These are phyloP conservation scores for Poeciliopsis paucimaculata DNA, from an alignment of 2,797 vertebrate species.

Conservation along the genomic window DNA sequence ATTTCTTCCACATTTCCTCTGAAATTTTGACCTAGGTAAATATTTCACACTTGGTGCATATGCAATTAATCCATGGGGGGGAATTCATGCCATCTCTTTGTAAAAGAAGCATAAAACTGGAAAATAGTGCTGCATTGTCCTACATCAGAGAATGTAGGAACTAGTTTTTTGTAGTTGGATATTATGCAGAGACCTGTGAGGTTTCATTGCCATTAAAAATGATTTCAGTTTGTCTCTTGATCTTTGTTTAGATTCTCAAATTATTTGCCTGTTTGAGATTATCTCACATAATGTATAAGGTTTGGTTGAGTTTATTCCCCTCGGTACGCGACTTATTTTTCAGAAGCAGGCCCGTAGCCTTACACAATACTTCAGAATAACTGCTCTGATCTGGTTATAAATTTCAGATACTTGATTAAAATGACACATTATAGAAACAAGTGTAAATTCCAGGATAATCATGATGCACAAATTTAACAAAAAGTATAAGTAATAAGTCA, in stretches of 20 bases:
- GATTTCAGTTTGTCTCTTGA: not conserved
- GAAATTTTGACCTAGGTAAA: not conserved
- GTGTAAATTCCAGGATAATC: not conserved
- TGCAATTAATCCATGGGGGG: not conserved
- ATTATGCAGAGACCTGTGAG: not conserved
- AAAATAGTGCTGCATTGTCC: slow-evolving; percentile 6
- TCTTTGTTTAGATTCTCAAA: not conserved
- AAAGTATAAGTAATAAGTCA: too few relatives aligned
- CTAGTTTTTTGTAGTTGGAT: not conserved
- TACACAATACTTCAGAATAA: not conserved
- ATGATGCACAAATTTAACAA: not conserved
- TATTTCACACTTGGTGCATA: not conserved
- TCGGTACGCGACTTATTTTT: not conserved
- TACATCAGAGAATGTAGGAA: not conserved
- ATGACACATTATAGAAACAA: not conserved
- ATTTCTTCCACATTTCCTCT: not conserved
- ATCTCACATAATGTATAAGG: not conserved
- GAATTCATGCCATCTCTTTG: slow-evolving; percentile 2
- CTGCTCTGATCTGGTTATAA: not conserved
- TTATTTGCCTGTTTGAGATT: not conserved
- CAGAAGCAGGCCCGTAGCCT: not conserved
- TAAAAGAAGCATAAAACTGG: slow-evolving; percentile 12
- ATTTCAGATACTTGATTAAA: not conserved
- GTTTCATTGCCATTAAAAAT: not conserved
- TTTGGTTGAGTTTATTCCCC: not conserved